Evolutionary conservation across 2,113 vertebrate genomes (phyloP).

Genomic region (Ictidomys tridecemlineatus): DNA sequence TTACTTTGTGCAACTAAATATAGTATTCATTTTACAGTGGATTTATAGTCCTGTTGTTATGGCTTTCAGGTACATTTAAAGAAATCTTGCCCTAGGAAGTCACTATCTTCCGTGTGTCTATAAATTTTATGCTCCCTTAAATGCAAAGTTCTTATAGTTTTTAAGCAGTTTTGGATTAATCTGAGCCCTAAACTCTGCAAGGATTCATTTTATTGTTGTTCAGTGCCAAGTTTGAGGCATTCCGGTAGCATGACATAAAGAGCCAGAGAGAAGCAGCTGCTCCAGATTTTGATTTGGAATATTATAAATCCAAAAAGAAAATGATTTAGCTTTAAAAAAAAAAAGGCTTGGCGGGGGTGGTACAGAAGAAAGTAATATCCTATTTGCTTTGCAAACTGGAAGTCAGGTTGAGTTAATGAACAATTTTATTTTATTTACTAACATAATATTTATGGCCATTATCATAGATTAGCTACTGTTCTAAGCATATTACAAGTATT

Average conservation of each 20-base stretch:
- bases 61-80: neutral
- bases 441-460: neutral
- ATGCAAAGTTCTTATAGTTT: neutral
- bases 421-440: neutral
- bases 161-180: conserved; percentile 9
- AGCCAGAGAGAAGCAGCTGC: neutral
- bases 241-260: neutral
- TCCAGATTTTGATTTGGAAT: neutral
- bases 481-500: neutral
- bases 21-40: neutral
- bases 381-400: neutral
- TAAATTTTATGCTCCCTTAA: conserved; percentile 22
- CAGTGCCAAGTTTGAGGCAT: neutral
- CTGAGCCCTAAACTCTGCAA: neutral
- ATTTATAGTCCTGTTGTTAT: neutral
- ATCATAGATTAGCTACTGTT: neutral
- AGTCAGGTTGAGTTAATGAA: neutral
- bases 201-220: conserved; percentile 8
- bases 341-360: too few relatives aligned
- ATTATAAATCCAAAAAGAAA: conserved; percentile 38
- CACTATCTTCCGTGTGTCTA: neutral
- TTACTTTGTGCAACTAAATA: neutral
- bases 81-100: neutral
- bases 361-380: neutral
- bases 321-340: neutral